Evolutionary conservation across 2,113 vertebrate genomes (phyloP), one percentile per base, ranked within the genome.

Genomic region (Ptilonorhynchus violaceus): DNA sequence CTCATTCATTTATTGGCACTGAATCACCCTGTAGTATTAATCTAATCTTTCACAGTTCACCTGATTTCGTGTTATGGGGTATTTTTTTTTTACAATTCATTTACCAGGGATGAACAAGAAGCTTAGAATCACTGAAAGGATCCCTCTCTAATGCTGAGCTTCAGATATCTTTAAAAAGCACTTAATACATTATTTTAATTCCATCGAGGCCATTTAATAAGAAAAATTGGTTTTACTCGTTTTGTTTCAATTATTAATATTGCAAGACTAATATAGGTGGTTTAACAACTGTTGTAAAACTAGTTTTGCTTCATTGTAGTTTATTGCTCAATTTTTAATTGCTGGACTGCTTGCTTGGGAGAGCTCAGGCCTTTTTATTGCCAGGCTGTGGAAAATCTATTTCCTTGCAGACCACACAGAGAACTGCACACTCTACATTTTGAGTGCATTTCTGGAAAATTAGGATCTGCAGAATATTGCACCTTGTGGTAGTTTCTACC

Each of bases 31-130:
- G 53, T 74, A 42, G n/a, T 79, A 70, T 96, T 95, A 95, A 95
- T 96, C 82, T 95, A 77, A 74, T 88, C 87, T 88, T 96, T 91
- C 82, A 91, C 50, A 62, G 31, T 92, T 97, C 90, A 88, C 64
- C 58, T 85, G 49, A 76, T 70, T n/a, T 84, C 20, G 3, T 73
- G 47, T 77, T 79, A 66, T 19, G 60, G 53, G 37, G 16, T n/a
- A 14, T 62, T 92, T 87, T 90, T 76, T 90, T 93, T 87, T 85
- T 39, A 77, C 39, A 58, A 90, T 94, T 83, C 60, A 73, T 97
- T 93, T 97, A 76, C 82, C 66, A 44, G 39, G 56, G 56, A 59
- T 81, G 87, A 93, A n/a, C 22, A 89, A 79, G 91, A 68, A 82
- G 4, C 42, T 85, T 83, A 74, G 24, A 60, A 64, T 31, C 20